Percentiles rank a stretch among this genome's conserved stretches.
phyloP scores from a whole-genome alignment of 2,113 vertebrate species.

The Galeopterus variegatus region DNA sequence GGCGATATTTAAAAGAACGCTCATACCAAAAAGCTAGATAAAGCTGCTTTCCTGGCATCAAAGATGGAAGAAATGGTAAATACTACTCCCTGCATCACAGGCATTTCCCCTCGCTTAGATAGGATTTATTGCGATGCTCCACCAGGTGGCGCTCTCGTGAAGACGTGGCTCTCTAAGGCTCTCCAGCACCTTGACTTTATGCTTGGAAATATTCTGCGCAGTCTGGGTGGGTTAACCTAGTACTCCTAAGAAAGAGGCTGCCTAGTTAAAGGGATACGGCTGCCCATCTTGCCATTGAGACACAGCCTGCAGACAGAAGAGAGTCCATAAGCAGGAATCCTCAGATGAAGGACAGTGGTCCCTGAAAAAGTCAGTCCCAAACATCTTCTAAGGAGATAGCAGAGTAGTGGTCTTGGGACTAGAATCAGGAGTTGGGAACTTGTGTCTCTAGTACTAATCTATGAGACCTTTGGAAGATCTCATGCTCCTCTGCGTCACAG shows the following conservation, averaged over 20 bases:
- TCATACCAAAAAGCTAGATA: not conserved
- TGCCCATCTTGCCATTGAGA: not conserved
- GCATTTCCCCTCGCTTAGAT: not conserved
- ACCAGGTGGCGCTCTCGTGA: conserved; percentile 82
- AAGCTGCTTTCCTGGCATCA: conserved; percentile 47
- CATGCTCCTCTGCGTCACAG: not conserved
- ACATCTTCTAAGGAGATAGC: not conserved
- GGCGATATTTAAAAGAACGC: conserved; percentile 6
- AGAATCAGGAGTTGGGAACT: not conserved
- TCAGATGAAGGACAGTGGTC: not conserved
- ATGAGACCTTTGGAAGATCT: not conserved
- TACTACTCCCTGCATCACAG: not conserved
- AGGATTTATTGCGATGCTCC: conserved; percentile 54
- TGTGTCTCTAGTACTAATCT: not conserved
- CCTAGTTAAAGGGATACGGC: not conserved
- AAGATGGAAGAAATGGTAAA: not conserved
- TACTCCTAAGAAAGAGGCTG: conserved; percentile 36
- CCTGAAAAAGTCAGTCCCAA: not conserved
- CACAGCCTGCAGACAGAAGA: not conserved
- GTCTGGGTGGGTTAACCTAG: conserved; percentile 9
- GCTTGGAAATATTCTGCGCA: conserved; percentile 24
- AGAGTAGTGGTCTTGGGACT: not conserved
- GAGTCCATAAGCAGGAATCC: not conserved
- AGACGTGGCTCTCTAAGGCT: conserved; percentile 33
- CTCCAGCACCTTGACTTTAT: not conserved